Percentiles rank a stretch among this genome's conserved stretches.
phyloP scores from a whole-genome alignment of 2,113 vertebrate species.

The Chloropsis hardwickii region DNA sequence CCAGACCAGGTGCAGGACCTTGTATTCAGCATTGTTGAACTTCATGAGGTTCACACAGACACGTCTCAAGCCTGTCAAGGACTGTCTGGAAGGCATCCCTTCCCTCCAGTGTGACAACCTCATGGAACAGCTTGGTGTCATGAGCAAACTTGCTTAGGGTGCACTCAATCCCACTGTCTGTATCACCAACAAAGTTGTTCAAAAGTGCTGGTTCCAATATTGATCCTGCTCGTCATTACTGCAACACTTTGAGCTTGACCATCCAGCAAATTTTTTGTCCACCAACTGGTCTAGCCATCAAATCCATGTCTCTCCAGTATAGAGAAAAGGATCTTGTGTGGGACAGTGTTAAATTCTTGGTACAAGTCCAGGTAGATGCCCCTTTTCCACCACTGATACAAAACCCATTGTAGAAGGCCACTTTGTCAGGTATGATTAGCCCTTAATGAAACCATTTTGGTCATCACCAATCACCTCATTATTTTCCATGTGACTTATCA shows the following conservation, averaged over 20 bases:
- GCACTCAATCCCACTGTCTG: too few relatives aligned
- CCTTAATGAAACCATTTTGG: neutral
- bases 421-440: neutral
- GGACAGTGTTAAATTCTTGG: neutral
- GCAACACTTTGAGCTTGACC: neutral
- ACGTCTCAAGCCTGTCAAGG: neutral
- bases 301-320: neutral
- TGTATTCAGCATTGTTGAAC: neutral
- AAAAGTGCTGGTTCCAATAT: neutral
- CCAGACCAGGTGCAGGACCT: neutral
- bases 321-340: neutral
- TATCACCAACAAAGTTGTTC: neutral
- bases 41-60: neutral
- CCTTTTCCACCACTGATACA: neutral
- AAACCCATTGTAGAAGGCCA: neutral
- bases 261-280: neutral
- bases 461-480: neutral
- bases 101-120: neutral
- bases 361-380: neutral
- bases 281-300: neutral
- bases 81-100: neutral
- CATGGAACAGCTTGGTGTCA: neutral
- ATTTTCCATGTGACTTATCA: neutral
- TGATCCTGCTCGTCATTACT: neutral
- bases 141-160: neutral